Conservation (phyloP, 2,797 vertebrate species). For the Notamacropus eugenii region DNA sequence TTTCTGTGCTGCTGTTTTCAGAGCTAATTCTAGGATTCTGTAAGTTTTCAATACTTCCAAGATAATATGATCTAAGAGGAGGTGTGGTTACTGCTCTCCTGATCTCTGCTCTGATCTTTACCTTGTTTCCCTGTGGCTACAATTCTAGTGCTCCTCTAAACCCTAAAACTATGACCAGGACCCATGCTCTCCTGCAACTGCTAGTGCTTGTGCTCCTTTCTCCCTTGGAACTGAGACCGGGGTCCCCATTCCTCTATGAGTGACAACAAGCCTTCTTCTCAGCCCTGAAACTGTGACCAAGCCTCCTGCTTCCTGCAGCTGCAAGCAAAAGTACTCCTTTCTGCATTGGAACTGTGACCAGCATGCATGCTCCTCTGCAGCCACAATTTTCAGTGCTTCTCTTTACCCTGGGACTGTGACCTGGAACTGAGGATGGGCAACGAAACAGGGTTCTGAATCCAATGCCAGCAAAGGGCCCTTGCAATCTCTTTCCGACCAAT, state of each 20-base stretch:
- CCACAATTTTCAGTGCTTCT: neutral
- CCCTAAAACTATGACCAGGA: neutral
- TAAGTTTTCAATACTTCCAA: neutral
- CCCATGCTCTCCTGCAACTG: no score
- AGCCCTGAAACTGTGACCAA: neutral
- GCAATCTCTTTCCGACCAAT: neutral
- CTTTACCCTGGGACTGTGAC: no score
- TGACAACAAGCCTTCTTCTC: no score
- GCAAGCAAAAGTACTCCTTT: neutral
- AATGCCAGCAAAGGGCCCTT: neutral
- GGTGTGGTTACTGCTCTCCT: neutral
- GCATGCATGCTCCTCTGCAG: fast-evolving
- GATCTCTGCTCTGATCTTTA: neutral
- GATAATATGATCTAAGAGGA: neutral
- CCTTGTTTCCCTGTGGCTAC: neutral
- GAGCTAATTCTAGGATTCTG: neutral
- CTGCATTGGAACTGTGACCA: no score
- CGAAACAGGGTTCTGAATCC: neutral
- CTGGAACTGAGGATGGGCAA: no score
- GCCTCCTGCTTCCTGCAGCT: neutral
- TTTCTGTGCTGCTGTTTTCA: neutral
- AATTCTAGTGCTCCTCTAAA: neutral
- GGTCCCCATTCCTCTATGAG: no score
- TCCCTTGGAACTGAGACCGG: no score
- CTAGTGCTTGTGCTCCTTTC: no score